These are phyloP conservation scores for Cephalotes varians DNA, from an alignment of 2,888 invertebrate species.

Conservation along the genomic window DNA sequence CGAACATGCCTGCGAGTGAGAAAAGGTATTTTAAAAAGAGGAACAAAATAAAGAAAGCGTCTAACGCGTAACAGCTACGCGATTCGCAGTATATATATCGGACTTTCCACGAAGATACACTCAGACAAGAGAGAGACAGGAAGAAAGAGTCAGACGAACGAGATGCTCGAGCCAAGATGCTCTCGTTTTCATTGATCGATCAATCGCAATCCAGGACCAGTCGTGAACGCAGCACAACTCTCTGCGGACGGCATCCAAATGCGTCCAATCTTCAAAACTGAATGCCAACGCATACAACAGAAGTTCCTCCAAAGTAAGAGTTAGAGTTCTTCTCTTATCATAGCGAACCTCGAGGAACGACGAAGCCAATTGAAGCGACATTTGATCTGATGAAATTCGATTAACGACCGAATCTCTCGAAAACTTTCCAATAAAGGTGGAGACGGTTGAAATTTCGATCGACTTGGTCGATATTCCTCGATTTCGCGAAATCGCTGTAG, in stretches of 20 bases:
- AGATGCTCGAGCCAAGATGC: constrained; percentile 48
- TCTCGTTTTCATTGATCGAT: constrained; percentile 64
- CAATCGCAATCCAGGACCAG: constrained; percentile 48
- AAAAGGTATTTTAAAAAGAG: neutral
- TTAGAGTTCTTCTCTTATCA: neutral
- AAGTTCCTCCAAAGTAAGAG: neutral
- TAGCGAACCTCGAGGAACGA: neutral
- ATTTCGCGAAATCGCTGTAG: neutral
- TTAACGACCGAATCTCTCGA: neutral
- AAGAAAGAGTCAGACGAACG: constrained; percentile 27
- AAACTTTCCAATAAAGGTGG: neutral
- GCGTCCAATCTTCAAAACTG: neutral
- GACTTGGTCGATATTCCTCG: neutral
- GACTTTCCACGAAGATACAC: constrained; percentile 59
- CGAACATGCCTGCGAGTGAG: constrained; percentile 37
- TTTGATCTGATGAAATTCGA: neutral
- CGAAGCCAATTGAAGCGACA: neutral
- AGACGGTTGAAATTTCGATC: neutral
- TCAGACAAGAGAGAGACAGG: constrained; percentile 40
- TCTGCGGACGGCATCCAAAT: constrained; percentile 17
- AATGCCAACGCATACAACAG: constrained; percentile 2
- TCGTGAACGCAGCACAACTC: constrained; percentile 29
- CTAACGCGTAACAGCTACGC: constrained; percentile 83
- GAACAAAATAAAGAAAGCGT: constrained; percentile 63
- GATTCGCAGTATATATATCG: constrained; percentile 75